Percentiles rank a stretch among this genome's conserved stretches.
Conservation (phyloP, 2,797 vertebrate species). For the Sebastolobus altivelis region DNA sequence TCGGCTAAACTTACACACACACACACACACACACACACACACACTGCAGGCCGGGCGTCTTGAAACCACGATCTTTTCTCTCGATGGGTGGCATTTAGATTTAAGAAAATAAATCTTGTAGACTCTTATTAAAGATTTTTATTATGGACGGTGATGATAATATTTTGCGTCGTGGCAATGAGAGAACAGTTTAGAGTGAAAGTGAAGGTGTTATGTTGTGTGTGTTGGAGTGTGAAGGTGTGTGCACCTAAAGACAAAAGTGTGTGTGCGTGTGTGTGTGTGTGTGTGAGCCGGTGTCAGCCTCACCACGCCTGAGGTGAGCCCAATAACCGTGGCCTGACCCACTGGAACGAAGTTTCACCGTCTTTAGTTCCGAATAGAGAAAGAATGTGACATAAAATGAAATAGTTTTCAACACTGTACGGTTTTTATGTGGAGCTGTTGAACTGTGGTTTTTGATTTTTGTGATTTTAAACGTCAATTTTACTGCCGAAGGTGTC, state of each 20-base stretch:
- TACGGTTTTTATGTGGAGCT: neutral
- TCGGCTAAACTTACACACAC: neutral
- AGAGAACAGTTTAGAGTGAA: constrained; percentile 51
- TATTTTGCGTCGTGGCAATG: constrained; percentile 34
- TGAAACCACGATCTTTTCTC: constrained; percentile 5
- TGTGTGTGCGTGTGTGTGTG: constrained; percentile 1
- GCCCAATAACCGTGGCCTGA: constrained; percentile 76
- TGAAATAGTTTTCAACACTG: constrained; percentile 41
- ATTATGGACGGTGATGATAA: neutral
- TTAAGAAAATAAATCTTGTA: neutral
- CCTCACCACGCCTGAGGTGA: constrained; percentile 78
- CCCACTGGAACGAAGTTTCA: constrained; percentile 71
- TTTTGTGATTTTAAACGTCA: constrained; percentile 13
- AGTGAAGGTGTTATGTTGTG: constrained; percentile 69
- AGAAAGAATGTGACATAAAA: constrained; percentile 62
- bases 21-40: neutral
- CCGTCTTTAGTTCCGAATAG: constrained; percentile 70
- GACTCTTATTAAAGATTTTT: neutral
- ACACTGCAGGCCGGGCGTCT: neutral
- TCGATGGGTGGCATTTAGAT: neutral
- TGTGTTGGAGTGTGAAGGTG: constrained; percentile 76
- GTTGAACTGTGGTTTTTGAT: constrained; percentile 26
- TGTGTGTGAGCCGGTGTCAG: constrained; percentile 43
- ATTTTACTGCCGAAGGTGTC: constrained; percentile 30
- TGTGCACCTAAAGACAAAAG: constrained; percentile 62